Evolutionary conservation across 2,113 vertebrate species (phyloP).

Genomic region (Esox niger): DNA sequence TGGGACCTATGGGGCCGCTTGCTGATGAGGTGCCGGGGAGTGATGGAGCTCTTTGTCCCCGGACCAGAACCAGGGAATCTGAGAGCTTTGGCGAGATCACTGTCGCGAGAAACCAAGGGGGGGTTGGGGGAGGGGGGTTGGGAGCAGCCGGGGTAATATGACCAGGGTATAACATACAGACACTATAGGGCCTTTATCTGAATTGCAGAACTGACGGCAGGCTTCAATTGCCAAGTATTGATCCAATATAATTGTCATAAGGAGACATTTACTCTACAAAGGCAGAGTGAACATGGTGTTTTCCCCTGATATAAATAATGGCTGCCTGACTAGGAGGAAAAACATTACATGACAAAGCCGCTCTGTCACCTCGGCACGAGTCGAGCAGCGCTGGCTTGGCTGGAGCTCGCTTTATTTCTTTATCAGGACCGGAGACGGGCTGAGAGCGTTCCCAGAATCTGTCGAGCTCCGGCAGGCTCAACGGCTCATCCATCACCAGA

Average conservation of each 20-base stretch:
- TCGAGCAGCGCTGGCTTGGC: slow-evolving; percentile 29
- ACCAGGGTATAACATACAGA: not conserved
- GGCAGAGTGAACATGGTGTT: not conserved
- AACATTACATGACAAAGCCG: slow-evolving; percentile 33
- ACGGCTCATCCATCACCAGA: slow-evolving; percentile 71
- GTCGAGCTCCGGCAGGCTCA: slow-evolving; percentile 55
- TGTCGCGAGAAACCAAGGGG: not conserved
- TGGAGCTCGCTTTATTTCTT: slow-evolving; percentile 55
- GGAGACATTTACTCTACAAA: not conserved
- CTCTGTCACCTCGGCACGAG: slow-evolving; percentile 48
- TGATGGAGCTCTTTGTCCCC: slow-evolving; percentile 16
- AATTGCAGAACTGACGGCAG: not conserved
- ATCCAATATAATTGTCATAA: slow-evolving; percentile 9
- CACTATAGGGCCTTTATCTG: not conserved
- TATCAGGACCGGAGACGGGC: slow-evolving; percentile 61
- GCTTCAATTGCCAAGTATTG: slow-evolving; percentile 4
- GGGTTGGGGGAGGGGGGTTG: no score
- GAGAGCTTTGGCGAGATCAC: not conserved
- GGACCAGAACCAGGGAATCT: slow-evolving; percentile 14
- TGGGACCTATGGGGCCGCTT: not conserved
- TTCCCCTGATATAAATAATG: slow-evolving; percentile 34
- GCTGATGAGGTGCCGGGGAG: not conserved
- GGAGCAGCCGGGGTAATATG: not conserved
- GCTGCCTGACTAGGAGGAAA: slow-evolving; percentile 34
- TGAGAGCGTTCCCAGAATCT: slow-evolving; percentile 71